Evolutionary conservation across 2,797 vertebrate species (phyloP).

Genomic region (Sibirionetta formosa): DNA sequence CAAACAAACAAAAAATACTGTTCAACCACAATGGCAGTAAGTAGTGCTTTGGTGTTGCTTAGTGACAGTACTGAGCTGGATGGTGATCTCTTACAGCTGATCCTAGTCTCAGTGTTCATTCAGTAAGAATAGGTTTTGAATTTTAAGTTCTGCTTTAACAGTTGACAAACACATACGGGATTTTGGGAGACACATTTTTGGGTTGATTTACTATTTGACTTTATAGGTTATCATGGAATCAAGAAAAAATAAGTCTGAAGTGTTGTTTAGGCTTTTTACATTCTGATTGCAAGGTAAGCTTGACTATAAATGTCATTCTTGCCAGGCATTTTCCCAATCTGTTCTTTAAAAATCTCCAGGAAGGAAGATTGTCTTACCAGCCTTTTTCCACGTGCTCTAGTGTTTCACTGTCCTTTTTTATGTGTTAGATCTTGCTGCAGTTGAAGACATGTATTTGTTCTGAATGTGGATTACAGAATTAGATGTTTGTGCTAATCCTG

Average conservation of each 20-base stretch:
- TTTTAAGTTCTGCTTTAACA: neutral
- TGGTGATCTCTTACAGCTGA: neutral
- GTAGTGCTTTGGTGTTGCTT: neutral
- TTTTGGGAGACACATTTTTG: neutral
- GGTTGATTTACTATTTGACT: neutral
- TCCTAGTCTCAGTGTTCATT: neutral
- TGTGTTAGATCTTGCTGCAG: neutral
- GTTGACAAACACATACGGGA: neutral
- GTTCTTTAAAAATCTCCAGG: neutral
- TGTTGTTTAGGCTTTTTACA: neutral
- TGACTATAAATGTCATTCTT: neutral
- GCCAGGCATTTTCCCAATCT: neutral
- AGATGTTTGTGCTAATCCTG: neutral
- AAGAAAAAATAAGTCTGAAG: neutral
- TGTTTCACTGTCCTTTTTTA: neutral
- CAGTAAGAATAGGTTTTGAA: neutral
- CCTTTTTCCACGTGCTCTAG: neutral
- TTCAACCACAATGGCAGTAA: neutral
- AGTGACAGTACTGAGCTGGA: neutral
- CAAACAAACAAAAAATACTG: neutral
- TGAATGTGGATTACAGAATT: neutral
- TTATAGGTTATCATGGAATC: neutral
- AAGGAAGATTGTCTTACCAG: neutral
- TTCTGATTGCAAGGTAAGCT: neutral
- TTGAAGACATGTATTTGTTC: neutral